Conservation (phyloP, 2,797 vertebrate genomes). For the Manis javanica region DNA sequence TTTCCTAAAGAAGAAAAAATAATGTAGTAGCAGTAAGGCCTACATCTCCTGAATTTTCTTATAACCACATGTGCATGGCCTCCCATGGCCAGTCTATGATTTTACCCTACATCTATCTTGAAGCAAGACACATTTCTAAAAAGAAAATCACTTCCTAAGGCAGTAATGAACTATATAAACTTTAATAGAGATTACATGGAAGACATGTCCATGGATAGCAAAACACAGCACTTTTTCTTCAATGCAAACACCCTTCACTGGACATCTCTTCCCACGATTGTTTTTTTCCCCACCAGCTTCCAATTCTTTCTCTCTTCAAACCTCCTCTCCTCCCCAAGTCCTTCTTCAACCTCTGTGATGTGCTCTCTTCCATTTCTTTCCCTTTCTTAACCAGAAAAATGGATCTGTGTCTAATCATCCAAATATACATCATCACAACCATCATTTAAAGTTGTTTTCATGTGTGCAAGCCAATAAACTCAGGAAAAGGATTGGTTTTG, state of each 20-base stretch:
- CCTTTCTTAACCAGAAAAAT: background rate
- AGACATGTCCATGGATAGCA: background rate
- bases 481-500: background rate
- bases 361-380: background rate
- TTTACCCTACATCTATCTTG: background rate
- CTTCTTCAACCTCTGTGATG: background rate
- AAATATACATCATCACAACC: background rate
- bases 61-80: background rate
- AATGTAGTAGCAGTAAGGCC: background rate
- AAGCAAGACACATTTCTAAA: background rate
- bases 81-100: background rate
- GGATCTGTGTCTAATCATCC: background rate
- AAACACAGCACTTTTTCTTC: background rate
- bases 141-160: background rate
- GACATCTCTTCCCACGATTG: background rate
- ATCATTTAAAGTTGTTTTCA: background rate
- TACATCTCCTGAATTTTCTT: background rate
- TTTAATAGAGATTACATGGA: background rate
- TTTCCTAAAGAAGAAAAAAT: constrained; percentile 36
- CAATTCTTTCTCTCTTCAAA: background rate
- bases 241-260: background rate
- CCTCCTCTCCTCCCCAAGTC: background rate
- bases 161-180: background rate
- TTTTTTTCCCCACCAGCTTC: background rate
- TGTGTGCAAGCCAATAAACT: background rate